Conservation (phyloP, 53 echinoderm and acorn worm genomes). For the Echinometra lucunter region DNA sequence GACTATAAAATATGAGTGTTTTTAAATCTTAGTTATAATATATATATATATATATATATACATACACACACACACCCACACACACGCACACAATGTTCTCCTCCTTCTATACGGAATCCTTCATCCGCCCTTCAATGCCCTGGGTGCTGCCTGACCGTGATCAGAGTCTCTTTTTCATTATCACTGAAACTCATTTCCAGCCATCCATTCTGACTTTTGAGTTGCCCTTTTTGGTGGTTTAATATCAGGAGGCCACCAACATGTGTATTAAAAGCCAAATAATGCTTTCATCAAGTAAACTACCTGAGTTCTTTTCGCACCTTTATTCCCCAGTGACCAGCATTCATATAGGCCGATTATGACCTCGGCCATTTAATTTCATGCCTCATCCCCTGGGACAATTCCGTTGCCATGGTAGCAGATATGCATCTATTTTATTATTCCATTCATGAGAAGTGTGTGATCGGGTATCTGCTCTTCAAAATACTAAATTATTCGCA, state of each 20-base stretch:
- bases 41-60: too few relatives aligned
- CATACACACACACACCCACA: too few relatives aligned
- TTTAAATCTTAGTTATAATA: too few relatives aligned
- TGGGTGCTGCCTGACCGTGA: too few relatives aligned
- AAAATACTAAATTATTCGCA: background rate
- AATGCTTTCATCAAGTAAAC: background rate
- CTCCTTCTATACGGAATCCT: too few relatives aligned
- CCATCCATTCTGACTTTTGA: background rate
- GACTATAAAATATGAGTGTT: too few relatives aligned
- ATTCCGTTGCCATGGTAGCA: background rate
- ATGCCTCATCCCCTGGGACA: background rate
- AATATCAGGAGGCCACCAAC: background rate
- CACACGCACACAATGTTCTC: too few relatives aligned
- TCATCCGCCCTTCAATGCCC: too few relatives aligned
- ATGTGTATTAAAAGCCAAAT: background rate
- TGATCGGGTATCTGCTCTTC: background rate
- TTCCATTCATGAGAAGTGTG: background rate
- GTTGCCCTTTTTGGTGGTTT: background rate
- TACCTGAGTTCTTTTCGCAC: background rate
- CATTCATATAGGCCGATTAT: background rate
- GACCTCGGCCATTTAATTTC: conserved; percentile 43
- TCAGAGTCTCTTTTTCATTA: too few relatives aligned
- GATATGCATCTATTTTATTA: conserved; percentile 32
- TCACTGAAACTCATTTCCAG: too few relatives aligned
- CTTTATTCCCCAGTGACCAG: background rate